Base-by-base conservation (phyloP, 2,113 vertebrate species). In the Halichoerus grypus region DNA sequence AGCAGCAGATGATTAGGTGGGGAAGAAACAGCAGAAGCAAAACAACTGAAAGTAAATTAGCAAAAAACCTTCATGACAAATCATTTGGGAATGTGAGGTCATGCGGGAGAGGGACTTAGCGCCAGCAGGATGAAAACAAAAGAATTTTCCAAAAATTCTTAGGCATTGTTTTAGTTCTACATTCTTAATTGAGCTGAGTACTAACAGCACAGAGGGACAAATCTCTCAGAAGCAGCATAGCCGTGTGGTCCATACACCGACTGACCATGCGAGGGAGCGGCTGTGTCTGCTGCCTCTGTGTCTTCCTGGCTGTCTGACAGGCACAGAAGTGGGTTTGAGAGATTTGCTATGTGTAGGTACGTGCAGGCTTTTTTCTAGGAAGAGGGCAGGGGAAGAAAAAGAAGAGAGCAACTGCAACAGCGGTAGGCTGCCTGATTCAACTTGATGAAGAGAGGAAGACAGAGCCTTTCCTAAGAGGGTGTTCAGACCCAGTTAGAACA, bases 21-120 rank as follows among this genome's bases (percentile, higher is more conserved):
- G 39, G 46, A 67, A 91, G 89, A 94, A 87, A 74, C 4, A 92
- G 33, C 33, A 95, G 53, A 89, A 79, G n/a, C 79, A 84, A 95
- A 97, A 96, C 57, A 95, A 80, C 79, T 42, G 77, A 92, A 90
- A 97, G 69, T 49, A 95, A 95, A 97, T 92, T 61, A 94, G 61
- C 31, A 83, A 82, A 88, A 77, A 88, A 81, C 28, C 10, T 22
- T 81, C 19, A 31, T 59, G 79, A 92, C 22, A 51, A 88, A 81
- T 88, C 89, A 88, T 59, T 59, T n/a, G 91, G 51, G 72, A 65
- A 69, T 61, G 24, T 82, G 76, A 88, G 63, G 59, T 72, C 85
- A 63, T 11, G 57, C 72, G n/a, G 39, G 69, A 74, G 16, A 61
- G 36, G 36, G 87, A 91, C 83, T 36, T 42, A 15, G 33, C 55